Conservation (phyloP, 2,797 vertebrate species). For the Oreortyx pictus region DNA sequence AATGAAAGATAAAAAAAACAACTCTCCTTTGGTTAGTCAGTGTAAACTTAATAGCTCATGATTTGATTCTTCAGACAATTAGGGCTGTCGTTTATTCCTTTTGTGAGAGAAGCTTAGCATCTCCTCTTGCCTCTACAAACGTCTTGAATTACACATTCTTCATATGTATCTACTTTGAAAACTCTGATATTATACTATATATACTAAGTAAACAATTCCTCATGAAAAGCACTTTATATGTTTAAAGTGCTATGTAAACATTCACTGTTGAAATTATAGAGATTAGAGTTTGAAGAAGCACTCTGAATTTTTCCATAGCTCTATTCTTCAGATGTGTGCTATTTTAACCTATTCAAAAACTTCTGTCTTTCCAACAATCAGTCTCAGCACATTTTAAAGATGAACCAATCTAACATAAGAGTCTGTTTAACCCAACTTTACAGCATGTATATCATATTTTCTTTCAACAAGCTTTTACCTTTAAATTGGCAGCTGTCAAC, state of each 20-base stretch:
- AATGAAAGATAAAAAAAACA: neutral
- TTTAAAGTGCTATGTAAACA: neutral
- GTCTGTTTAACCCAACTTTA: neutral
- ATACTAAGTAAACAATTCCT: neutral
- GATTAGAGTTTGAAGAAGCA: neutral
- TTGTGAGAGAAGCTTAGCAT: neutral
- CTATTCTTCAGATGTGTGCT: constrained; percentile 15
- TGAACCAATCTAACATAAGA: neutral
- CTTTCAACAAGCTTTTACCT: neutral
- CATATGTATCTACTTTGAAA: neutral
- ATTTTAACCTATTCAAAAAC: constrained; percentile 27
- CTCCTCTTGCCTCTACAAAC: neutral
- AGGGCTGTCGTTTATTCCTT: neutral
- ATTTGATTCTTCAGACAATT: neutral
- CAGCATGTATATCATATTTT: neutral
- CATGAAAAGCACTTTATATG: neutral
- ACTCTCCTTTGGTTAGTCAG: neutral
- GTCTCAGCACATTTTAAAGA: neutral
- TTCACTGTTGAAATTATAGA: neutral
- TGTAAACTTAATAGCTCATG: neutral
- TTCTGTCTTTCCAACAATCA: neutral
- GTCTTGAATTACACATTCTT: neutral
- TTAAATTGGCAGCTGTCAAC: neutral
- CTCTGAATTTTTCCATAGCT: neutral
- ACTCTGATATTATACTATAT: neutral